Percentiles rank a stretch among this genome's conserved stretches.
phyloP scores from a whole-genome alignment of 2,888 invertebrate genomes.

The Conomelus anceps region DNA sequence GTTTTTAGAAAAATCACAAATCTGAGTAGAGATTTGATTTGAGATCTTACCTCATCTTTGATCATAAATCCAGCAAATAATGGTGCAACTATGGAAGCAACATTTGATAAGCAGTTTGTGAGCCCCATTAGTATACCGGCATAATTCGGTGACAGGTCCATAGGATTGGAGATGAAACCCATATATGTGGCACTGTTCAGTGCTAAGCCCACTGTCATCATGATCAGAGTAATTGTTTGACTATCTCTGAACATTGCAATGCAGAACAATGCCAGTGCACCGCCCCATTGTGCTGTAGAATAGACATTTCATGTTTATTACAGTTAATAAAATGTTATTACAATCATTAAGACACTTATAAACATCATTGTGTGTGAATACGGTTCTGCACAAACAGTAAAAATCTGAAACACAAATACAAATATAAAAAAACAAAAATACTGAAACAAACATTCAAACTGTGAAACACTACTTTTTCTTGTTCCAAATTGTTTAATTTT shows the following conservation, averaged over 20 bases:
- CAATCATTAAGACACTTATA: no score
- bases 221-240: slow-evolving; percentile 36
- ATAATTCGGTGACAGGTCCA: slow-evolving; percentile 43
- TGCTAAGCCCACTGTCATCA: slow-evolving; percentile 39
- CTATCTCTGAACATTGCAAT: slow-evolving; percentile 8
- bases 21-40: no score
- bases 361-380: no score
- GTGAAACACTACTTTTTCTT: no score
- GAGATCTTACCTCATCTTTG: slow-evolving; percentile 17
- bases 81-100: slow-evolving; percentile 24
- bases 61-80: slow-evolving; percentile 23
- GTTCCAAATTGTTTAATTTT: no score
- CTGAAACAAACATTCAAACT: no score
- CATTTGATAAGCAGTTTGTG: slow-evolving; percentile 39
- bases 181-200: slow-evolving; percentile 42
- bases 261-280: slow-evolving; percentile 3
- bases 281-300: slow-evolving; percentile 20
- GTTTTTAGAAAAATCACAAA: no score
- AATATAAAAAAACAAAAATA: no score
- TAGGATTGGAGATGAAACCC: slow-evolving; percentile 42
- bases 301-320: no score
- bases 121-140: slow-evolving; percentile 43
- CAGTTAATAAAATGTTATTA: no score
- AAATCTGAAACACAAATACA: no score
- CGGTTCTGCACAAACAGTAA: no score